Conservation (phyloP, 2,888 invertebrate species). For the Xestia c-nigrum region DNA sequence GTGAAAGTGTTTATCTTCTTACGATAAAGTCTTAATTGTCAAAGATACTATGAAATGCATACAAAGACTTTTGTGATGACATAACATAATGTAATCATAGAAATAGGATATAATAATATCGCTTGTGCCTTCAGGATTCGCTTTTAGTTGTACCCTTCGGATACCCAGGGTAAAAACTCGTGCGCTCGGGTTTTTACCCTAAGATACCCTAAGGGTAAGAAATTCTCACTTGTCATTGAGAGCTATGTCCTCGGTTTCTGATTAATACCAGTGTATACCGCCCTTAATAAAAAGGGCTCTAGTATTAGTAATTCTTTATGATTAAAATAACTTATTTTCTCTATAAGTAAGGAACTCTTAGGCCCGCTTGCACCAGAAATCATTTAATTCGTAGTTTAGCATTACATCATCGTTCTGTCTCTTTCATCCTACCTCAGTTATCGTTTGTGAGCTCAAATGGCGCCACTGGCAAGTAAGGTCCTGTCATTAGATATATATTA, state of each 20-base stretch:
- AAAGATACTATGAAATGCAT: slow-evolving; percentile 31
- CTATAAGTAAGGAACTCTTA: neutral
- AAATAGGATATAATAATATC: slow-evolving; percentile 14
- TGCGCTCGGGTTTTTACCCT: neutral
- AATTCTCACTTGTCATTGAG: neutral
- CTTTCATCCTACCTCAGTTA: neutral
- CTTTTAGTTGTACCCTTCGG: neutral
- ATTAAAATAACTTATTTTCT: slow-evolving; percentile 45
- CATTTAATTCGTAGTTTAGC: neutral
- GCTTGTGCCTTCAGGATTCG: slow-evolving; percentile 28
- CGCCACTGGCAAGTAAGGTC: too few relatives aligned
- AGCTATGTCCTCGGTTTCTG: neutral
- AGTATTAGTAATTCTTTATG: slow-evolving; percentile 40
- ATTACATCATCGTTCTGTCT: neutral
- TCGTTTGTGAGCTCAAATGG: too few relatives aligned
- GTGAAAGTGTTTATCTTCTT: neutral
- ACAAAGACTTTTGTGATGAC: slow-evolving; percentile 52
- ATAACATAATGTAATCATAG: slow-evolving; percentile 14
- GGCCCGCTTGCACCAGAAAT: neutral
- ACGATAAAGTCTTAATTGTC: neutral
- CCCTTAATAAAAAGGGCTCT: slow-evolving; percentile 9
- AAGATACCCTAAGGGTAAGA: neutral
- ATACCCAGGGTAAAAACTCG: neutral
- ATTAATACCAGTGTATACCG: slow-evolving; percentile 8
- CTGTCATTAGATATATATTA: too few relatives aligned